A percentile compares a stretch with the other conserved stretches of the same genome.
These are phyloP conservation scores for Tethya wilhelma DNA, from an alignment of 37 sponge, comb jelly and placozoan species.

Conservation along the genomic window DNA sequence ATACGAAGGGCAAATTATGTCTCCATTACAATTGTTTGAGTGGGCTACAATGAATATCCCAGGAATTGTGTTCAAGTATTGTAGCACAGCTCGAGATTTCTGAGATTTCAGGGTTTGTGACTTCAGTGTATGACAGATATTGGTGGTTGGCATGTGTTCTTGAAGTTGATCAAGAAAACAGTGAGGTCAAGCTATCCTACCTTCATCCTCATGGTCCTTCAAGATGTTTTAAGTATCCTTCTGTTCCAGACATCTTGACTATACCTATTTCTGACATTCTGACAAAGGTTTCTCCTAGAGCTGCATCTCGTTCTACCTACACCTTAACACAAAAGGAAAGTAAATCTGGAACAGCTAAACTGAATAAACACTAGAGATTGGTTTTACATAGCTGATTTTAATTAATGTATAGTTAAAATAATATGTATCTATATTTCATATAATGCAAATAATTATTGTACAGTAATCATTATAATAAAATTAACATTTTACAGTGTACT, in stretches of 20 bases:
- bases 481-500: no score
- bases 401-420: no score
- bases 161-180: conserved; percentile 9
- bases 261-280: conserved; percentile 18
- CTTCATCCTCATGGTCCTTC: conserved; percentile 58
- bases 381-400: no score
- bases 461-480: no score
- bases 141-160: conserved; percentile 61
- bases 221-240: conserved; percentile 29
- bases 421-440: no score
- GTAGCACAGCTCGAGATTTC: conserved; percentile 29
- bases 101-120: conserved; percentile 44
- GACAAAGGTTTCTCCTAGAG: conserved; percentile 20
- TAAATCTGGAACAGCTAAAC: no score
- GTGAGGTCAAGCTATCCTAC: conserved; percentile 31
- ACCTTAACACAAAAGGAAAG: no score
- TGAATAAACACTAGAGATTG: no score
- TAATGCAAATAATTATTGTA: no score
- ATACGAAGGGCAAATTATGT: conserved; percentile 60
- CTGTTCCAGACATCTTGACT: conserved; percentile 11
- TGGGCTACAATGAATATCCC: conserved; percentile 36
- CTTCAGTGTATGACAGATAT: conserved; percentile 18
- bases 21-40: conserved; percentile 54
- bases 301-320: no score
- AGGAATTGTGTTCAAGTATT: conserved; percentile 17